These are phyloP conservation scores for Limnephilus auricula DNA, from an alignment of 2,888 invertebrate genomes.

Conservation along the genomic window DNA sequence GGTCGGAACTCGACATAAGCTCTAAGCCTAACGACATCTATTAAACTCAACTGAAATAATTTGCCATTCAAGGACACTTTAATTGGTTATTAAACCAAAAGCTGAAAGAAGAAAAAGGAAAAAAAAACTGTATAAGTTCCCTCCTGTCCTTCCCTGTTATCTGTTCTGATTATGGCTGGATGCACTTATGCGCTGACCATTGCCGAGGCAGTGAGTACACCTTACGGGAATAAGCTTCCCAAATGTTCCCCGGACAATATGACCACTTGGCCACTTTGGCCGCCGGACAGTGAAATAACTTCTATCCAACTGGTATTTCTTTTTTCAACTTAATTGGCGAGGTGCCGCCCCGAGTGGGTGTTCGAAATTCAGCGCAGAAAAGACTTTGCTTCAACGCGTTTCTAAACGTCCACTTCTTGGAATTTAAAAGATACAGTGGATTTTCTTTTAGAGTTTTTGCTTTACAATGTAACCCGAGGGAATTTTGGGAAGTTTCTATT, in stretches of 20 bases:
- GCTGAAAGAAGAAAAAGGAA: background rate
- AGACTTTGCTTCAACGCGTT: background rate
- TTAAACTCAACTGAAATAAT: no score
- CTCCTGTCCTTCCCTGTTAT: background rate
- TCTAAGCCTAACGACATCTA: no score
- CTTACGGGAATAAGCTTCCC: background rate
- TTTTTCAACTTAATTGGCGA: conserved; percentile 15
- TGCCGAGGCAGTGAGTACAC: background rate
- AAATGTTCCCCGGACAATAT: conserved; percentile 19
- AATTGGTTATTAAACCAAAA: background rate
- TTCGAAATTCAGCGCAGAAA: background rate
- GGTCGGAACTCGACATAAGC: no score
- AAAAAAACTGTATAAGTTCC: background rate
- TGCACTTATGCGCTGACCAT: background rate
- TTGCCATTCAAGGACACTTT: no score
- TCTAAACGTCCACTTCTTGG: background rate
- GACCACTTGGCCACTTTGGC: background rate
- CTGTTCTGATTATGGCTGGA: conserved; percentile 23
- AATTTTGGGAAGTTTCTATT: no score
- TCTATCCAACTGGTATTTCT: background rate
- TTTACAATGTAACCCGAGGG: background rate
- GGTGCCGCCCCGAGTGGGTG: background rate
- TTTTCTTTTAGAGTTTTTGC: background rate
- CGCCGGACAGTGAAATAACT: background rate
- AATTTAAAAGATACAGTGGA: background rate